Evolutionary conservation across 2,113 vertebrate species (phyloP).

Genomic region (Anhinga anhinga): DNA sequence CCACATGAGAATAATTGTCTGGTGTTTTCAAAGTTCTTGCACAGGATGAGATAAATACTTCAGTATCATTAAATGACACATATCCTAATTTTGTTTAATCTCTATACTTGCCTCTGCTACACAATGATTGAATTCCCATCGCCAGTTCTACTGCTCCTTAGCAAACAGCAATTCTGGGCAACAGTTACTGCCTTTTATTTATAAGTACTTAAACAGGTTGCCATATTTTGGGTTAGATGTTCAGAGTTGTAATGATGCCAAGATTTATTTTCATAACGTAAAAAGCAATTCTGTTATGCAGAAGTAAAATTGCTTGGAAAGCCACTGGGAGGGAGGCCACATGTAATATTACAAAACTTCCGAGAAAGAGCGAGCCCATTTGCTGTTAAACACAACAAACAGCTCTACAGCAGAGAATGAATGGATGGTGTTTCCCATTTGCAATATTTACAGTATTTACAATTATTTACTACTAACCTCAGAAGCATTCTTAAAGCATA

Average conservation of each 20-base stretch:
- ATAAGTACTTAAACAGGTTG: background rate
- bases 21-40: background rate
- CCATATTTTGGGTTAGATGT: background rate
- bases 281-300: background rate
- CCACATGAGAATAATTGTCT: background rate
- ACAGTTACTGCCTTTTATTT: background rate
- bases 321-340: background rate
- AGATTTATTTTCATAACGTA: background rate
- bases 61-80: background rate
- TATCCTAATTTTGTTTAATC: background rate
- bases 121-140: background rate
- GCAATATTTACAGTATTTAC: background rate
- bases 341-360: background rate
- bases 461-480: background rate
- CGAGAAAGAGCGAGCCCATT: background rate
- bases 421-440: background rate
- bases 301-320: constrained; percentile 38
- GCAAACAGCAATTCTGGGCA: background rate
- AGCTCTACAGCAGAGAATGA: background rate
- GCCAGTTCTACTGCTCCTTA: background rate
- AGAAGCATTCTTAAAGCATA: background rate
- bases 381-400: background rate
- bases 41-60: background rate
- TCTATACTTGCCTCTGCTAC: constrained; percentile 28
- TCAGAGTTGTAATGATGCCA: background rate